A percentile compares a stretch with the other conserved stretches of the same genome.
Conservation (phyloP, 2,888 invertebrate species). For the Crepidodera aurea region DNA sequence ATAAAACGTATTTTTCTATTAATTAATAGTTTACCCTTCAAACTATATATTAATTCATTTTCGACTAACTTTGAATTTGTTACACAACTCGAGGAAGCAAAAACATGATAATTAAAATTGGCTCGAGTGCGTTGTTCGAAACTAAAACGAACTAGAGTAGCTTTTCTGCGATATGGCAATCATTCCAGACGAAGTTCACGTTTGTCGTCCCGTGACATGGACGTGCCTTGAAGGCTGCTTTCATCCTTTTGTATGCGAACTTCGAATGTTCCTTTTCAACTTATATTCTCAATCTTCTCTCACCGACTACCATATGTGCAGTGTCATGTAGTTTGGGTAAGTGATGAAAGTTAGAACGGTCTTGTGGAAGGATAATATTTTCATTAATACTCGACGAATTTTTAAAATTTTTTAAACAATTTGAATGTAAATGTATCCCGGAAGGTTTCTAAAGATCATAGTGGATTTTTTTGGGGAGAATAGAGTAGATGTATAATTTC, state of each 20-base stretch:
- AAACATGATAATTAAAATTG: conserved; percentile 27
- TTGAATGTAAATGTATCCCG: too few species aligned
- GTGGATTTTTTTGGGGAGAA: too few species aligned
- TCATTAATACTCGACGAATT: too few species aligned
- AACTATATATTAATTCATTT: too few species aligned
- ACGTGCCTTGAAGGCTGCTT: conserved; percentile 40
- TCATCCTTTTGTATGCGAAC: conserved; percentile 33
- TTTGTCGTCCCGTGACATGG: conserved; percentile 44
- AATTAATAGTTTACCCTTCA: too few species aligned
- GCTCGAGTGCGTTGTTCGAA: conserved; percentile 43
- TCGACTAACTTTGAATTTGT: neutral
- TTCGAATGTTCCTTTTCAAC: conserved; percentile 39
- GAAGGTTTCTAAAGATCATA: too few species aligned
- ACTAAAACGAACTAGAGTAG: conserved; percentile 47
- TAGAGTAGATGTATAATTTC: too few species aligned
- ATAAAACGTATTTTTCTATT: too few species aligned
- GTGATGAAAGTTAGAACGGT: too few species aligned
- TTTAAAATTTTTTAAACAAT: too few species aligned
- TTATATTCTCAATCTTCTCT: conserved; percentile 38
- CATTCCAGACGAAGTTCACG: conserved; percentile 42
- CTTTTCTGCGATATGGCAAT: conserved; percentile 42
- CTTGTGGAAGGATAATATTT: too few species aligned
- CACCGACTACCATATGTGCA: conserved; percentile 33
- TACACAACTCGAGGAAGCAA: conserved; percentile 4
- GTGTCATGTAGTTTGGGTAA: neutral